These are phyloP conservation scores for Delphinapterus leucas DNA, from an alignment of 2,113 vertebrate genomes.

Conservation along the genomic window DNA sequence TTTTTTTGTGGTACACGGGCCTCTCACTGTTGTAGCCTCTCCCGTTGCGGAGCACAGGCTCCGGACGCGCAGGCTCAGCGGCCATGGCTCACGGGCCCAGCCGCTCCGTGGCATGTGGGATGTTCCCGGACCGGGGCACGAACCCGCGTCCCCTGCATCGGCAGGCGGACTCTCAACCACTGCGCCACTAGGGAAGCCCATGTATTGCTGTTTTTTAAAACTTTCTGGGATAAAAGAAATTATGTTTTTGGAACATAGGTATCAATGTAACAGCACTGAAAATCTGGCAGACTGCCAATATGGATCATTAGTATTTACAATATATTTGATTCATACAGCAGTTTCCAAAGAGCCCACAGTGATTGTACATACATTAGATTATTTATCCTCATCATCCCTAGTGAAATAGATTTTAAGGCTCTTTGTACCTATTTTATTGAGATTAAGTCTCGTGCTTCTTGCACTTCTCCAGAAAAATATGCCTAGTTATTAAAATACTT, in stretches of 20 bases:
- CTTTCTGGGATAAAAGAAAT: background rate
- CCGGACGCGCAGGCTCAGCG: too few species aligned
- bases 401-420: background rate
- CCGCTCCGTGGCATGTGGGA: too few species aligned
- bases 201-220: background rate
- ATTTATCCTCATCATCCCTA: background rate
- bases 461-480: background rate
- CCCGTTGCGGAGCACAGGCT: too few species aligned
- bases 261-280: background rate
- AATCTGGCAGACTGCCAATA: background rate
- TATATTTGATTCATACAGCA: background rate
- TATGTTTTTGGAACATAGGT: background rate
- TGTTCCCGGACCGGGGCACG: too few species aligned
- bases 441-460: background rate
- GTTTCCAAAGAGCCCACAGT: background rate
- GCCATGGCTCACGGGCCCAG: too few species aligned
- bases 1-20: too few species aligned
- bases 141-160: too few species aligned
- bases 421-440: background rate
- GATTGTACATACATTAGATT: background rate
- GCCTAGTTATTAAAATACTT: constrained; percentile 16
- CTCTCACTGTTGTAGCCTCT: too few species aligned
- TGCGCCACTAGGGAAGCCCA: background rate
- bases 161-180: too few species aligned
- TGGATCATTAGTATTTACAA: background rate